Evolutionary conservation across 1,140 invertebrate species (phyloP), one percentile per base, ranked within the genome.

Genomic region (Tigriopus japonicus): DNA sequence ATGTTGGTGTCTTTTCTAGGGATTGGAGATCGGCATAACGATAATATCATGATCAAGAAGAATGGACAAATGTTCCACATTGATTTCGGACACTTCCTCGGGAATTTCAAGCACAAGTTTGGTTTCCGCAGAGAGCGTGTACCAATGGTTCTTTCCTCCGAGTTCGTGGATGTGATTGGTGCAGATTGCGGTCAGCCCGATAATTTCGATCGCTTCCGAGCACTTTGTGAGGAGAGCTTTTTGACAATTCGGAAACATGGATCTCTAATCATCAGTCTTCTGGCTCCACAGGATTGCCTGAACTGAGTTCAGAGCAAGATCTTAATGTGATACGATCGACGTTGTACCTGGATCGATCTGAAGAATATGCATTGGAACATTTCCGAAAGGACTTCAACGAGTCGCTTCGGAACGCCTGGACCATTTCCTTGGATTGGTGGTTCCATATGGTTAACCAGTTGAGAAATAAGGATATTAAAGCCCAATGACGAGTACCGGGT

Each of bases 351-450:
- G 84, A 88, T 63, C 73, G 83, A 66, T 76, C 80, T 1, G 84
- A 89, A 69, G 77, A 82, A 56, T 85, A 91, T 67, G 92, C 90
- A n/a, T 71, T 84, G 56, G 77, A 80, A 66, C 89, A 92, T 74
- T 97, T 96, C 74, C 77, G 81, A 35, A 78, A 82, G 56, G 92
- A 93, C 73, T 93, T 96, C 70, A 81, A 84, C 63, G 86, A 91
- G 71, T 91, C 89, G 35, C 78, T 94, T 61, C 81, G 81, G 61
- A 91, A 90, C 70, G 88, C 87, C 12, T 96, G 90, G 91, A 94
- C 91, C 67, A 94, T 91, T 0, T 93, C 90, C 60, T 74, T 95
- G 60, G 95, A 98, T 74, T 97, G 93, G 93, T 85, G 89, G 19
- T 81, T 86, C 54, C 87, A 92, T 70, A 49, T 49, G 45, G 45